Evolutionary conservation across 2,797 vertebrate genomes (phyloP), one percentile per base, ranked within the genome.

Genomic region (Anguilla pacifica): DNA sequence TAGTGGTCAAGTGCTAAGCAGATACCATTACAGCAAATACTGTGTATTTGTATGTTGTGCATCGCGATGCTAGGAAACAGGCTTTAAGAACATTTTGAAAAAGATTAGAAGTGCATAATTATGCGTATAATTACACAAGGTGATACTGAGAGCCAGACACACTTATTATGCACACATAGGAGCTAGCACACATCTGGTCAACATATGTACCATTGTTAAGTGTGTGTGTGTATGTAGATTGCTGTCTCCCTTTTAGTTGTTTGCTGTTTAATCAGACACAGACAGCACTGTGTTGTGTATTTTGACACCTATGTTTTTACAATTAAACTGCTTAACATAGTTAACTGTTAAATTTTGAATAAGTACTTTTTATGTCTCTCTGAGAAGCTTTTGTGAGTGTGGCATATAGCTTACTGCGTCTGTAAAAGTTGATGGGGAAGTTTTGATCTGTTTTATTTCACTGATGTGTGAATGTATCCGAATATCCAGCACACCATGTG

Each of bases 151-250:
- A 77, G 35, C 35, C 74, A 77, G 28, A 72, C 67, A 72, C 67
- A 72, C 15, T 31, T 39, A 74, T 17, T 74, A 43, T 15, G 31
- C 5, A 22, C 15, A 43, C 74, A 77, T 77, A 77, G 67, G 67
- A 10, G 67, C 67, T 72, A 72, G 43, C 39, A 19, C 2, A 22
- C 89, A 89, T 89, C 84, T 89, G 89, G 87, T 61, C 31, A 6
- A 35, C 67, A 49, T 89, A 81, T 74, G 46, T 83, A 19, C n/a
- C 43, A 28, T 5, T 9, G 10, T 59, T 86, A 53, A 25, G 64
- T 64, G 59, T 19, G 25, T 79, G 39, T 67, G 25, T n/a, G 57
- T 87, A 84, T 84, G 81, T 87, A 84, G 70, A 57, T 25, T 35
- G 55, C 86, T 88, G 31, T 85, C 46, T 79, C 9, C 5, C 6